Evolutionary conservation across 2,113 vertebrate genomes (phyloP).

Genomic region (Bostrychus sinensis): DNA sequence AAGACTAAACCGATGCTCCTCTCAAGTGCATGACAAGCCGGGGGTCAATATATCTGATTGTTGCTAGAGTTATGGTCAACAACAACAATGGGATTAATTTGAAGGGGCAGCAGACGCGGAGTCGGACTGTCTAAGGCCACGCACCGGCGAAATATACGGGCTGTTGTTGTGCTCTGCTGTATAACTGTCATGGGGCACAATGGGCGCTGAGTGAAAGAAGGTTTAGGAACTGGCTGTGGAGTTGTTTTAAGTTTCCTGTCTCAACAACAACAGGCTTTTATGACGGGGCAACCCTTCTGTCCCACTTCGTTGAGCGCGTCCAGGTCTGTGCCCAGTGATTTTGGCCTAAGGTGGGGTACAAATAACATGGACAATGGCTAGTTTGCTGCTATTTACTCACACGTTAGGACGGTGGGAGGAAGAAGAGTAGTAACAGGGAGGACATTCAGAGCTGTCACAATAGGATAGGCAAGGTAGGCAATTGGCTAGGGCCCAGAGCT

Average conservation of each 20-base stretch:
- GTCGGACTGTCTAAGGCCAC: constrained; percentile 47
- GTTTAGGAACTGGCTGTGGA: too few relatives aligned
- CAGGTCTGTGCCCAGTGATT: too few relatives aligned
- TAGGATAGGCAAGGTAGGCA: too few relatives aligned
- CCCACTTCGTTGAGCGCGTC: too few relatives aligned
- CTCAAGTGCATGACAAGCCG: constrained; percentile 41
- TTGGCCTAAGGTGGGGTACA: too few relatives aligned
- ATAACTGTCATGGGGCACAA: constrained; percentile 50
- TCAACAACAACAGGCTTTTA: constrained; percentile 9
- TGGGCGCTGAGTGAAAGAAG: constrained; percentile 13
- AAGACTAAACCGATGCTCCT: constrained; percentile 42
- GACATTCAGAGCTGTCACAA: too few relatives aligned
- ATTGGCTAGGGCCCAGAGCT: too few relatives aligned
- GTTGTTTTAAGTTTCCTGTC: constrained; percentile 38
- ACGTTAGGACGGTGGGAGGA: too few relatives aligned
- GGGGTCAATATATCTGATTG: constrained; percentile 69
- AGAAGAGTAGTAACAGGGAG: too few relatives aligned
- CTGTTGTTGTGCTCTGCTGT: constrained; percentile 25
- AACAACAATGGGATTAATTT: constrained; percentile 56
- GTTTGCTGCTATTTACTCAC: too few relatives aligned
- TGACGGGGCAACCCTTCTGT: neutral
- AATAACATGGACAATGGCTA: too few relatives aligned
- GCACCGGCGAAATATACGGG: constrained; percentile 3
- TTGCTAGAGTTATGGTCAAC: constrained; percentile 51
- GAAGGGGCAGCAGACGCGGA: constrained; percentile 47